phyloP scores from a whole-genome alignment of 2,113 vertebrate genomes.

The Platichthys stellatus region DNA sequence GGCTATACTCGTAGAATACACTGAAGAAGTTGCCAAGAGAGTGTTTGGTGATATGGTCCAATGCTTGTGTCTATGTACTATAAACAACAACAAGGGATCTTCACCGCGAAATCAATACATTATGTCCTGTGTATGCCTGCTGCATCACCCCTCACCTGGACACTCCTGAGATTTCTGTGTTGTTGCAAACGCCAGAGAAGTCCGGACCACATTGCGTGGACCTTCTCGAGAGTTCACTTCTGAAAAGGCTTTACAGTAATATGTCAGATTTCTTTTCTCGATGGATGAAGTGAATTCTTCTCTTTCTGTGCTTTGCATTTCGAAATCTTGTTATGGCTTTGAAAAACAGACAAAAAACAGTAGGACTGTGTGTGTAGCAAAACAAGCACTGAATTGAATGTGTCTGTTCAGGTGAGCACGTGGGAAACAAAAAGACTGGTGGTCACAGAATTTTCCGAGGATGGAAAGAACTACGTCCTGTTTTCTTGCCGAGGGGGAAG shows the following conservation, averaged over 20 bases:
- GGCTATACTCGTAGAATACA: no score
- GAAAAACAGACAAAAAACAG: neutral
- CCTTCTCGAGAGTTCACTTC: no score
- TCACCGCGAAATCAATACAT: no score
- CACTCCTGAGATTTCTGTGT: no score
- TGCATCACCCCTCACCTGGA: no score
- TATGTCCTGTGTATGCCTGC: no score
- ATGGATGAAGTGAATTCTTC: conserved; percentile 66
- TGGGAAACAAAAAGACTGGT: conserved; percentile 23
- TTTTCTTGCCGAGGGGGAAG: neutral
- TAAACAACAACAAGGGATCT: no score
- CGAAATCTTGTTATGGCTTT: conserved; percentile 34
- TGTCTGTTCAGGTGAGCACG: conserved; percentile 49
- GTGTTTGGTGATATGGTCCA: no score
- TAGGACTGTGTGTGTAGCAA: neutral
- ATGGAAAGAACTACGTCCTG: conserved; percentile 27
- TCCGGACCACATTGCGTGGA: no score
- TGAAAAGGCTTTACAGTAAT: conserved; percentile 16
- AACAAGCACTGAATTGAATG: conserved; percentile 30
- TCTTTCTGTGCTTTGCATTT: conserved; percentile 66
- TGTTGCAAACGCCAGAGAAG: no score
- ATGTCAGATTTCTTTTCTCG: conserved; percentile 58
- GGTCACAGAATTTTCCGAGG: conserved; percentile 14
- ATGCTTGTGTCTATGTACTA: no score
- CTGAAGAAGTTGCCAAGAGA: no score